Percentiles rank a stretch among this genome's conserved stretches.
These are phyloP conservation scores for Lithophane ornitopus DNA, from an alignment of 2,888 invertebrate species.

Conservation along the genomic window DNA sequence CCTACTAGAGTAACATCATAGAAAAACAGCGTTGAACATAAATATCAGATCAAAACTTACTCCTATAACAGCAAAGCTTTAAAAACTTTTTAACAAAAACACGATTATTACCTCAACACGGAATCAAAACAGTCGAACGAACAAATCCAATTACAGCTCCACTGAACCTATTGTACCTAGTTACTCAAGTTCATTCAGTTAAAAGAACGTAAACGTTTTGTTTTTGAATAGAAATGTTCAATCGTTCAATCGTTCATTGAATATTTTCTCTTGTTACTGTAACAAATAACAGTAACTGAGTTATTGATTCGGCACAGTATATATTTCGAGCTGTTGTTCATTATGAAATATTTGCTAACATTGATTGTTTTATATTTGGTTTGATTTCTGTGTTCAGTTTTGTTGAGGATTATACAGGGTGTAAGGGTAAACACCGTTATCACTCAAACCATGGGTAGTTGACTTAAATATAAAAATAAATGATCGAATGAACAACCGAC, in stretches of 20 bases:
- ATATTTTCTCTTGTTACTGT: conserved; percentile 47
- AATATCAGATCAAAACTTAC: conserved; percentile 19
- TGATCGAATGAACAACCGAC: too few relatives aligned
- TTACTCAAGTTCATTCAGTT: conserved; percentile 66
- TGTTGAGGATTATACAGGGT: too few relatives aligned
- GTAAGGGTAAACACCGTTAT: too few relatives aligned
- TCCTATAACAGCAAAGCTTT: conserved; percentile 2
- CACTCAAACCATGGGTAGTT: too few relatives aligned
- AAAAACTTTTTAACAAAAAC: conserved; percentile 35
- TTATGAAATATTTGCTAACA: conserved; percentile 31
- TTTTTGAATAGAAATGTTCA: conserved; percentile 56
- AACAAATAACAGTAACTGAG: not conserved
- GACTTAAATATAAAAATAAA: too few relatives aligned
- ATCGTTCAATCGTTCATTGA: conserved; percentile 45
- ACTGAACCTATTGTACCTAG: conserved; percentile 63
- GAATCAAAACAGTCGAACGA: conserved; percentile 48
- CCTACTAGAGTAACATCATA: not conserved
- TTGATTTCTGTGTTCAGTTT: conserved; percentile 8
- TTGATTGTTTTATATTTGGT: conserved; percentile 30
- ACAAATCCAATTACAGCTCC: conserved; percentile 59
- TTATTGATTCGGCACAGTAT: conserved; percentile 48
- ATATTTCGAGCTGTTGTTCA: conserved; percentile 26
- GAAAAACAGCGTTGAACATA: conserved; percentile 11
- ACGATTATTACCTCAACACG: conserved; percentile 38
- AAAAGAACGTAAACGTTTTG: conserved; percentile 60